These are phyloP conservation scores for Tigriopus japonicus DNA, from an alignment of 1,140 invertebrate genomes.

Conservation along the genomic window DNA sequence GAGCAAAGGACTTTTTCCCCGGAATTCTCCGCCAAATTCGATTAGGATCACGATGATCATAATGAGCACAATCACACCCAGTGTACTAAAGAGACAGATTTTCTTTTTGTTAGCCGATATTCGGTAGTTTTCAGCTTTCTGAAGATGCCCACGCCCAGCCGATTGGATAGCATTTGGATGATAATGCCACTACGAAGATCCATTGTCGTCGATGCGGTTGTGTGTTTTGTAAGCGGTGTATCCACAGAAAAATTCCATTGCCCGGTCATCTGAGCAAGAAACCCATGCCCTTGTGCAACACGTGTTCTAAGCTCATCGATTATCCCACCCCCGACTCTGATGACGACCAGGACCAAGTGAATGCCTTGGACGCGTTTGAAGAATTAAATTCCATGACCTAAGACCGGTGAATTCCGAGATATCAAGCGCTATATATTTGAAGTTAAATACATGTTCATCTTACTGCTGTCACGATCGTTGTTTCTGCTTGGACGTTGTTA, in stretches of 20 bases:
- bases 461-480: no score
- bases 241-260: background rate
- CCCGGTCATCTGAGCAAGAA: background rate
- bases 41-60: background rate
- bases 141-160: background rate
- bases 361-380: no score
- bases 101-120: slow-evolving; percentile 4
- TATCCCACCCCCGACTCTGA: no score
- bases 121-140: background rate
- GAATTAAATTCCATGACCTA: no score
- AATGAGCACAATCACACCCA: background rate
- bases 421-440: no score
- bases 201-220: background rate
- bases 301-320: background rate
- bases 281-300: background rate
- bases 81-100: background rate
- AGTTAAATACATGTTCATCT: no score
- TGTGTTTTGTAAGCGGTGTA: background rate
- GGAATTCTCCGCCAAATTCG: background rate
- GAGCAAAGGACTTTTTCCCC: no score
- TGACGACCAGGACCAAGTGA: no score
- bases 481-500: no score
- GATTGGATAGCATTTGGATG: background rate
- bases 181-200: background rate
- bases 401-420: no score